Base-by-base conservation (phyloP, 2,888 invertebrate genomes). In the Ferrisia virgata region DNA sequence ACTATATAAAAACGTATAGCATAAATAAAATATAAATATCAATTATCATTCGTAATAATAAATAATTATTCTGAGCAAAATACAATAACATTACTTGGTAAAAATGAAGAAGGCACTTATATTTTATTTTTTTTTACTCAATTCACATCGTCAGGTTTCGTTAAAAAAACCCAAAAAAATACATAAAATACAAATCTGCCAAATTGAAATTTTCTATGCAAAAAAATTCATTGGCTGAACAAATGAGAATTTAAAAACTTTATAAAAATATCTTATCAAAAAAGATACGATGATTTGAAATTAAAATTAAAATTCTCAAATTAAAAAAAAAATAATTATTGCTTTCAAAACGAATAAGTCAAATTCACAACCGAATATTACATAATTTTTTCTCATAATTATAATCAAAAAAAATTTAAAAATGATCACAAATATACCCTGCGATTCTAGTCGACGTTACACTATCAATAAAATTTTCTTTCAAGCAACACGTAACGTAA, bases 1-100 rank as follows among this genome's bases (percentile, higher is more conserved):
- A 79, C 53, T 79, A 79, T 79, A 79, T 53, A 79, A 79, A 79
- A 79, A 79, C 31, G 31, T 53, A 79, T 28, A 28, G 43, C 47
- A 47, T 79, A 79, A 79, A 79, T 79, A 47, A 79, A 40, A 43
- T 79, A 79, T 47, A 79, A 47, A 53, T 47, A 79, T 53, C 18
- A n/a, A 79, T 79, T 15, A 79, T 79, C 22, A n/a, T 31, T 47
- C 13, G 40, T 79, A 40, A 47, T 79, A 31, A 79, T 31, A 79
- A 47, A 39, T 39, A 53, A 79, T 47, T 79, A 79, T 47, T 53
- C 79, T 79, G 79, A 79, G 79, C 79, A 79, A 79, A 79, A 79
- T 79, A 47, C 47, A 79, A 79, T 79, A 79, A 79, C 25, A 79
- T 79, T 47, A 28, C 31, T 79, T 79, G 79, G 79, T 79, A 79